Conservation (phyloP, 2,113 vertebrate species). For the Pungitius pungitius region DNA sequence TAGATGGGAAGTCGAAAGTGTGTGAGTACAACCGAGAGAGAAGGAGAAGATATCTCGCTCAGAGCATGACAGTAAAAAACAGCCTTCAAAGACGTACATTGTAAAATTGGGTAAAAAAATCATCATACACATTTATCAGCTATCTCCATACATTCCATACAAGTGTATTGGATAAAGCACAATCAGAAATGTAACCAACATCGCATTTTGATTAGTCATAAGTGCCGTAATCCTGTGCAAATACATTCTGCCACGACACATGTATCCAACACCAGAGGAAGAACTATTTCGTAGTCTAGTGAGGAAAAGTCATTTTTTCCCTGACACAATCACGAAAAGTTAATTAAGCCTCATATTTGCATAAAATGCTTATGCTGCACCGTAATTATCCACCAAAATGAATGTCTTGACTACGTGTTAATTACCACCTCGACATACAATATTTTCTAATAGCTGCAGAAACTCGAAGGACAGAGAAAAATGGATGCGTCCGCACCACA, state of each 20-base stretch:
- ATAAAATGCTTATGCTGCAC: constrained; percentile 53
- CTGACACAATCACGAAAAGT: constrained; percentile 27
- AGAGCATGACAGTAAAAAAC: neutral
- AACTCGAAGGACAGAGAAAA: constrained; percentile 13
- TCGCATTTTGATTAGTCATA: neutral
- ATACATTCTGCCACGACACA: neutral
- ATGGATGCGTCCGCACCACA: neutral
- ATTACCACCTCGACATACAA: constrained; percentile 49
- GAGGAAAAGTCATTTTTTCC: constrained; percentile 26
- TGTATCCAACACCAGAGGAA: constrained; percentile 4
- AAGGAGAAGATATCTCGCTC: neutral
- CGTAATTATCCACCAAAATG: constrained; percentile 56
- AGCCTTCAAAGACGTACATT: too few relatives aligned
- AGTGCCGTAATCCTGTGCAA: neutral
- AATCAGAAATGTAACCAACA: neutral
- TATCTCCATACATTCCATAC: neutral
- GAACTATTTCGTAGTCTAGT: neutral
- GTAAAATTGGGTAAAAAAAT: neutral
- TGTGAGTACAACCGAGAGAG: neutral
- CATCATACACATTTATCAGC: neutral
- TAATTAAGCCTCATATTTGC: constrained; percentile 55
- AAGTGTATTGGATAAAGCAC: neutral
- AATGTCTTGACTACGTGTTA: constrained; percentile 62
- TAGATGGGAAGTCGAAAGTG: neutral
- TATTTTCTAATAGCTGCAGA: constrained; percentile 12